phyloP scores from a whole-genome alignment of 2,113 vertebrate species.

The Lepus americanus region DNA sequence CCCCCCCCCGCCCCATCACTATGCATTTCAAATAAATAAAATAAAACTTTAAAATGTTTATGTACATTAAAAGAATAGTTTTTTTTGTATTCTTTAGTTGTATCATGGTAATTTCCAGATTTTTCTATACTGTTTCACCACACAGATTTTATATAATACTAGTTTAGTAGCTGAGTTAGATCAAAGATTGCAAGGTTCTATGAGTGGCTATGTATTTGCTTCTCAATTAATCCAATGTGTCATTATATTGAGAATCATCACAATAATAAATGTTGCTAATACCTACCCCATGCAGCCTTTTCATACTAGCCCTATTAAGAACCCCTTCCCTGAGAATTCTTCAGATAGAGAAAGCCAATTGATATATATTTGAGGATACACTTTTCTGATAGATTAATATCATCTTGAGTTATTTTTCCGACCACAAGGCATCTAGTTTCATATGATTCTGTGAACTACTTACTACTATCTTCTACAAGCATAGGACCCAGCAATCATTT shows the following conservation, averaged over 20 bases:
- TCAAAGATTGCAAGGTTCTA: not conserved
- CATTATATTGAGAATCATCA: not conserved
- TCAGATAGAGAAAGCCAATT: not conserved
- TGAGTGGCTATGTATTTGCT: not conserved
- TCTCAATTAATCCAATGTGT: not conserved
- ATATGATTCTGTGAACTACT: not conserved
- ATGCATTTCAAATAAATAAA: too few relatives aligned
- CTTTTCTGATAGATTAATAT: not conserved
- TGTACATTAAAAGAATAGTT: not conserved
- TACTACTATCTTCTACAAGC: not conserved
- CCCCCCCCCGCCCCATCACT: too few relatives aligned
- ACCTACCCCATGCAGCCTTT: not conserved
- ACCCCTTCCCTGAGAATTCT: not conserved
- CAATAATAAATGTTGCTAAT: not conserved
- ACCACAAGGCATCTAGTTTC: not conserved
- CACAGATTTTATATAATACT: not conserved
- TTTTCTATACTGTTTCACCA: slow-evolving; percentile 28
- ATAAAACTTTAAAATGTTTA: too few relatives aligned
- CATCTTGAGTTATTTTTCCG: not conserved
- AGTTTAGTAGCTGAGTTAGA: not conserved
- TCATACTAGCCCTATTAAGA: not conserved
- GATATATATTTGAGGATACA: not conserved
- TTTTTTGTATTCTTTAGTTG: not conserved
- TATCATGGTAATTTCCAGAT: not conserved
- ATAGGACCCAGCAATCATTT: not conserved